Evolutionary conservation across 1,140 invertebrate species (phyloP).

Genomic region (Drosophila ambigua): DNA sequence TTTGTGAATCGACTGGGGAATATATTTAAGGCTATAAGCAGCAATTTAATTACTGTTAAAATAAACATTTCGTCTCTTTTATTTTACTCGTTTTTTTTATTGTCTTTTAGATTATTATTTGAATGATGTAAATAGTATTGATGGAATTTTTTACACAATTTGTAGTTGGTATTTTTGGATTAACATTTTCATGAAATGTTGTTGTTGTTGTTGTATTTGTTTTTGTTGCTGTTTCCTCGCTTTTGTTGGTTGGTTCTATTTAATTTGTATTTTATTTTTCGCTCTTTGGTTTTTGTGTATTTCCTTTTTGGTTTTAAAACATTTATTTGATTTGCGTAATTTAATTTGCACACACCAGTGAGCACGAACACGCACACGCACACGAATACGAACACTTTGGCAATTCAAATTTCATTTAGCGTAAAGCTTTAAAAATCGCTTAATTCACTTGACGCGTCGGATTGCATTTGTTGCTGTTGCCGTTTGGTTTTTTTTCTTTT

Average conservation of each 20-base stretch:
- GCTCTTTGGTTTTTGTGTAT: constrained; percentile 21
- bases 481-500: background rate
- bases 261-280: constrained; percentile 56
- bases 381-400: constrained; percentile 34
- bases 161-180: constrained; percentile 11
- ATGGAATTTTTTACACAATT: constrained; percentile 52
- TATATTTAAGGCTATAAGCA: constrained; percentile 83
- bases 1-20: constrained; percentile 83
- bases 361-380: constrained; percentile 3
- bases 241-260: constrained; percentile 40
- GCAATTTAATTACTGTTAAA: constrained; percentile 82
- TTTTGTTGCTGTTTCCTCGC: constrained; percentile 22
- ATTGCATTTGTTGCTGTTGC: constrained; percentile 42
- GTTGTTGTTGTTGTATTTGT: constrained; percentile 14
- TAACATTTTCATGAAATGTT: constrained; percentile 27
- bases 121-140: constrained; percentile 19
- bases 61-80: constrained; percentile 78
- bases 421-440: constrained; percentile 81
- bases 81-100: constrained; percentile 24
- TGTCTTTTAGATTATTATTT: constrained; percentile 36
- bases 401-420: constrained; percentile 81
- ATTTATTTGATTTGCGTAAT: constrained; percentile 81
- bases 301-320: constrained; percentile 39
- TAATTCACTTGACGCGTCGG: constrained; percentile 77
- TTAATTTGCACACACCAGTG: constrained; percentile 78